Conservation (phyloP, 2,888 invertebrate genomes). For the Drosophila robusta region DNA sequence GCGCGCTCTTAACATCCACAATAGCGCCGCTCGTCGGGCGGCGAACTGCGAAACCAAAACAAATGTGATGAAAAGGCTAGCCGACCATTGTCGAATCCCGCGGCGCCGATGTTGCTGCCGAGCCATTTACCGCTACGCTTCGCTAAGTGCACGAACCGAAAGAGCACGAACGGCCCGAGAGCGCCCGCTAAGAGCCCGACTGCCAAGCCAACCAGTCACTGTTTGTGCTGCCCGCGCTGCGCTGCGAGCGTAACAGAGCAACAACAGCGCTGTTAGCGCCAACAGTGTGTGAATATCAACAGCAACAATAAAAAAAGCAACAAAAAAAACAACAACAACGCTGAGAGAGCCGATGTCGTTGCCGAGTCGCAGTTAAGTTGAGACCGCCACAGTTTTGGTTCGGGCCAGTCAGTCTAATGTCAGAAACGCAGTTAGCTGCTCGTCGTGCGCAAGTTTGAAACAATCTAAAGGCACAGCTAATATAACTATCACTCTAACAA, state of each 20-base stretch:
- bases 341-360: constrained; percentile 25
- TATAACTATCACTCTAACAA: constrained; percentile 49
- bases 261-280: constrained; percentile 48
- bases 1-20: constrained; percentile 1
- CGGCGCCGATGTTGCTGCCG: constrained; percentile 43
- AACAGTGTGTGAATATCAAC: constrained; percentile 42
- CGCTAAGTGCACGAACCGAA: constrained; percentile 41
- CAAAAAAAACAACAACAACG: constrained; percentile 5
- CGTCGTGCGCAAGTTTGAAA: constrained; percentile 82
- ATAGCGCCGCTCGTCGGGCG: constrained; percentile 13
- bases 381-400: constrained; percentile 72
- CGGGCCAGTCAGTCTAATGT: constrained; percentile 82
- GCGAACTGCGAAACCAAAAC: constrained; percentile 82
- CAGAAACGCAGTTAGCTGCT: constrained; percentile 84
- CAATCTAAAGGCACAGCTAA: constrained; percentile 59
- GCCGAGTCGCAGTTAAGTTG: constrained; percentile 55
- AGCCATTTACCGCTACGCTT: constrained; percentile 67
- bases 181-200: constrained; percentile 40
- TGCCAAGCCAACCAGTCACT: constrained; percentile 60
- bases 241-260: constrained; percentile 37
- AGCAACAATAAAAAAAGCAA: constrained; percentile 11
- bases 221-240: constrained; percentile 46
- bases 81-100: constrained; percentile 41
- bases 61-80: constrained; percentile 75
- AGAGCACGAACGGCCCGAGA: constrained; percentile 47